These are phyloP conservation scores for Nixonia krombeini DNA, from an alignment of 1,140 invertebrate species.

Conservation along the genomic window DNA sequence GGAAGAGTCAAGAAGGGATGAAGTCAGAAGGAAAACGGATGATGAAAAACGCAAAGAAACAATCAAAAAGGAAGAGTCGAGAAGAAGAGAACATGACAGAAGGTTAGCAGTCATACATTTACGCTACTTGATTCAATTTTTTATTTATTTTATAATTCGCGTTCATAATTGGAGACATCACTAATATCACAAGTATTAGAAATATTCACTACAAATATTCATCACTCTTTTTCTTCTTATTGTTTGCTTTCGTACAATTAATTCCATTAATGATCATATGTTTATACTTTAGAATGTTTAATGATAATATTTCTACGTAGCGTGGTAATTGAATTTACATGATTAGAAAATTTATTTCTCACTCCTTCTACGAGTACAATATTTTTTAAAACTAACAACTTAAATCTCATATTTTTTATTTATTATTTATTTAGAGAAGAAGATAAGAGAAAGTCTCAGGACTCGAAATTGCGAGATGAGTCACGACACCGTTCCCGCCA, in stretches of 20 bases:
- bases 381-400: too few species aligned
- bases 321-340: too few species aligned
- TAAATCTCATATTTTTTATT: too few species aligned
- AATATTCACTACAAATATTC: too few species aligned
- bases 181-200: not conserved
- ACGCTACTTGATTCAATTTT: not conserved
- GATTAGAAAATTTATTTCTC: too few species aligned
- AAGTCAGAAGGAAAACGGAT: slow-evolving; percentile 58
- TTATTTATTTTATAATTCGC: not conserved
- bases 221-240: too few species aligned
- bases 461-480: slow-evolving; percentile 41
- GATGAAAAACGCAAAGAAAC: slow-evolving; percentile 60
- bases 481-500: slow-evolving; percentile 28
- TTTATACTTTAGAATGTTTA: too few species aligned
- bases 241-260: too few species aligned
- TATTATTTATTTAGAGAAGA: slow-evolving; percentile 55
- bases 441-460: slow-evolving; percentile 53
- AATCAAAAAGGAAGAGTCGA: slow-evolving; percentile 53
- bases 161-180: too few species aligned
- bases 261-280: too few species aligned
- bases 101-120: slow-evolving; percentile 51
- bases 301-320: too few species aligned
- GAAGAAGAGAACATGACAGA: slow-evolving; percentile 63
- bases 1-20: slow-evolving; percentile 66
- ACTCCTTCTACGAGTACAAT: too few species aligned